These are phyloP conservation scores for Nycticorax nycticorax DNA, from an alignment of 2,113 vertebrate species.

Conservation along the genomic window DNA sequence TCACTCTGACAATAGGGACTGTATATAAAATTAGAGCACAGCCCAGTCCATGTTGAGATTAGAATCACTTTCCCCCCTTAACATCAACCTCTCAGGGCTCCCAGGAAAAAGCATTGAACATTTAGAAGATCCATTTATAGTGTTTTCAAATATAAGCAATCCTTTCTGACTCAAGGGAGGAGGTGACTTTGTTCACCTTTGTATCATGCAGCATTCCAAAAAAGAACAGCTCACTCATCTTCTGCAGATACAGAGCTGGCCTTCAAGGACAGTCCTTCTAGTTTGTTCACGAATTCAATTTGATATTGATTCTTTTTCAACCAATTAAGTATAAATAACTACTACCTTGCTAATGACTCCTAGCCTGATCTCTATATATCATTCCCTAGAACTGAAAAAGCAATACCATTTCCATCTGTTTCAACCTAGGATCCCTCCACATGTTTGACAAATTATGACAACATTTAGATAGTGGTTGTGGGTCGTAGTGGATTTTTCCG, in stretches of 20 bases:
- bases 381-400: background rate
- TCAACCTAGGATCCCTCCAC: background rate
- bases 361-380: background rate
- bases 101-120: background rate
- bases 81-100: conserved; percentile 9
- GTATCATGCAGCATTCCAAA: background rate
- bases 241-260: background rate
- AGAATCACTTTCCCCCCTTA: conserved; percentile 14
- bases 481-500: background rate
- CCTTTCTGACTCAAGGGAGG: background rate
- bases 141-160: background rate
- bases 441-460: background rate
- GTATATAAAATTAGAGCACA: conserved; percentile 54
- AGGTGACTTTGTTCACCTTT: background rate
- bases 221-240: background rate
- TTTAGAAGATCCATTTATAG: background rate
- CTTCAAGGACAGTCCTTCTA: background rate
- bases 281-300: background rate
- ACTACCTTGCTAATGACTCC: background rate
- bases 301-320: background rate
- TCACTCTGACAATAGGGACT: conserved; percentile 59
- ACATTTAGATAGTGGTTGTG: background rate
- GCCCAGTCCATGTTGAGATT: conserved; percentile 27
- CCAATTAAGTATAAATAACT: background rate
- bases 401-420: background rate